phyloP scores from a whole-genome alignment of 2,797 vertebrate species.

The Phrynocephalus guinanensis region DNA sequence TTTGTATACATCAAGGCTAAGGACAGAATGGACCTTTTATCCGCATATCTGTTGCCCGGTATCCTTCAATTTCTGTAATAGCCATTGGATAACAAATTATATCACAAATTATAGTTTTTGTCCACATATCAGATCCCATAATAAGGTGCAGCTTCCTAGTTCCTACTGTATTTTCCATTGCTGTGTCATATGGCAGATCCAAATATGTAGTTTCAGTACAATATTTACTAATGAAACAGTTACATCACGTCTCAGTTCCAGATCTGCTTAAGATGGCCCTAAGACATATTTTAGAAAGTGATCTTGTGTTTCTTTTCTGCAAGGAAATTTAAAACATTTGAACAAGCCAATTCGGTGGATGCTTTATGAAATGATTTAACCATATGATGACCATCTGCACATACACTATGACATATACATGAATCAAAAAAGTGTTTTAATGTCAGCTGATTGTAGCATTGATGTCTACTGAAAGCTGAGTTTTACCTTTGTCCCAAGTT shows the following conservation, averaged over 20 bases:
- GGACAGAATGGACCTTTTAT: neutral
- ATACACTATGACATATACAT: neutral
- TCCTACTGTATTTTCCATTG: neutral
- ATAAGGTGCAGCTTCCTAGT: neutral
- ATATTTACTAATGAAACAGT: neutral
- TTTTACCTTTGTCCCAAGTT: neutral
- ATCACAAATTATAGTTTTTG: neutral
- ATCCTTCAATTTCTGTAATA: neutral
- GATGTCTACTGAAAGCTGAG: neutral
- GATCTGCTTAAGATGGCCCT: neutral
- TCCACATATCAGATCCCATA: neutral
- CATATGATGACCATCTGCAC: neutral
- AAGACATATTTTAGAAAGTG: neutral
- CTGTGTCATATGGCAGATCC: neutral
- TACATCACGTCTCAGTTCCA: neutral
- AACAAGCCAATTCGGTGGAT: neutral
- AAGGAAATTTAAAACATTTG: conserved; percentile 32
- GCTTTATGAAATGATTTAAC: neutral
- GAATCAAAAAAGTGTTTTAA: neutral
- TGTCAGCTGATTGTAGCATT: neutral
- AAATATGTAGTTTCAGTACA: neutral
- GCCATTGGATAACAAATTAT: neutral
- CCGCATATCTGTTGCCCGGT: neutral
- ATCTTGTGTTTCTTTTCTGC: neutral
- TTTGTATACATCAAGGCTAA: too few species aligned